Base-by-base conservation (phyloP, 92 coral and sea anemone species). In the Virgularia gustaviana region DNA sequence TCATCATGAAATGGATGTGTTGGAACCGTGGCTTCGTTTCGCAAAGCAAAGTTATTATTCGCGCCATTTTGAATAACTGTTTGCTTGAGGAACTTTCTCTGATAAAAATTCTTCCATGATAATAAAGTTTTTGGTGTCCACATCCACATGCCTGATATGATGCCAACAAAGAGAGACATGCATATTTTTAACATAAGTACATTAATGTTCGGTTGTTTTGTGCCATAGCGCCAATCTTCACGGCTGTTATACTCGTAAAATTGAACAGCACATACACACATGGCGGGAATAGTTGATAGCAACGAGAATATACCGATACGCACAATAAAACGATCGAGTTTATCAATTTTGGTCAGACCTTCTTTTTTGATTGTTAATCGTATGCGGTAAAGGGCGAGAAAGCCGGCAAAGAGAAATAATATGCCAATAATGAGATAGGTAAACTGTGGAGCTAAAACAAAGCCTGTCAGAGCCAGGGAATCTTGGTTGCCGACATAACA, bases 401-500 rank as follows among this genome's bases (percentile, higher is more conserved):
- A 94, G 54, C 99, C 99, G 3, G 99, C 99, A 62, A 94, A 79
- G 12, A 94, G 57, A 65, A 94, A 94, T 81, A 94, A 58, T 22
- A 94, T 89, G 27, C 99, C 99, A 36, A 94, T 94, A 82, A 94
- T 94, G 20, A 94, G 86, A 75, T 94, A 94, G 16, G 99, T 94
- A 87, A 94, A 94, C 90, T 94, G 95, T 20, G 99, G 99, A 0
- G 96, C 99, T 18, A 94, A 83, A 73, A 94, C 99, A 77, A 94
- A 94, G 81, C 94, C 96, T 30, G 99, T 92, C 36, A 94, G 78
- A 13, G 99, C 99, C 36, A 94, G 90, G 81, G 89, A 85, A 70
- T 94, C 99, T 57, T 94, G 96, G 71, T 89, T 89, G 60, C 99
- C 99, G 45, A 94, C 99, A 81, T 84, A 94, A 75, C 99, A 94